Evolutionary conservation across 2,113 vertebrate species (phyloP), one percentile per base, ranked within the genome.

Genomic region (Neotoma lepida): DNA sequence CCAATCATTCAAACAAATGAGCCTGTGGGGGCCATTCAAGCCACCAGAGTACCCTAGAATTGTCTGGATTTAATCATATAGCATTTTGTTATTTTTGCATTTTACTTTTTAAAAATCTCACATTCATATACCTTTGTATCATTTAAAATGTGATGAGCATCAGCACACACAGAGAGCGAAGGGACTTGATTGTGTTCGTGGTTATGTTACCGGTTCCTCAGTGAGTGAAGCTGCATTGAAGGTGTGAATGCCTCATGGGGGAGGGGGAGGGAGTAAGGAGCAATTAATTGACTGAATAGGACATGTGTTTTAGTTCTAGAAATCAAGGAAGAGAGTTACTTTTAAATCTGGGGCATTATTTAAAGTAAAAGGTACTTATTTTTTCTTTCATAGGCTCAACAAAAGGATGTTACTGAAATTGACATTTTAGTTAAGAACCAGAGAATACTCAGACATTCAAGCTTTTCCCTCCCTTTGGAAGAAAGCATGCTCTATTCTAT

Each of bases 361-460:
- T 94, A 95, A 78, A 97, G 91, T 39, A 46, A 44, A 93, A 14
- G 30, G 24, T 81, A 85, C 70, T 3, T 68, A 49, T 10, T 82
- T 91, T 93, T 93, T 96, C 90, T 97, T 95, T 97, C 66, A 86
- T 88, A 99, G 99, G 99, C 99, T 96, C 98, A 99, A 94, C 99
- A 99, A 97, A 98, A 99, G 85, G 99, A 99, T 68, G 98, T 99
- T 96, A 99, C 98, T 96, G 99, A 99, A 98, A 98, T 99, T 96
- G 98, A 99, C 94, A 98, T 99, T 96, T 98, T 99, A 95, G 98
- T 99, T 95, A 99, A 98, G 95, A 98, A 99, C 73, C 98, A 98
- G 94, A 98, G 98, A 97, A 97, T 99, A 91, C 98, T 99, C 46
- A 98, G 98, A 84, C 99, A 98, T 96, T 99, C 99, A 14, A 99